Evolutionary conservation across 2,888 invertebrate species (phyloP), one percentile per base, ranked within the genome.

Genomic region (Latheticus oryzae): DNA sequence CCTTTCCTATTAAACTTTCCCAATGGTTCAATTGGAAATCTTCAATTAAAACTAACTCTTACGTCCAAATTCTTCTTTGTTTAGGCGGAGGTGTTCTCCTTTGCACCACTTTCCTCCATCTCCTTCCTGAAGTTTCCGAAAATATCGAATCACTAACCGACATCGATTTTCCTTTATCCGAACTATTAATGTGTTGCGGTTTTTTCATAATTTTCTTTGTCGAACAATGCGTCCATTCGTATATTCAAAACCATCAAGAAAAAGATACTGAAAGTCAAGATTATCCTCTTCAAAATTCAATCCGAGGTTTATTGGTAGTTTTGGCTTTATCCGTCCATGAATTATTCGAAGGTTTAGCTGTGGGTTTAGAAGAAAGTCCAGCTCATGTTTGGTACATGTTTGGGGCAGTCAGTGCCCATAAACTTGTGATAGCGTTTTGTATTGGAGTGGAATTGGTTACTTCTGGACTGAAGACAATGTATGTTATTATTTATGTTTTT

Each of bases 401-500:
- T 72, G 90, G 86, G 2, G 93, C 93, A 0, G 87, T 94, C 1
- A 86, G 90, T 0, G 90, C 91, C 0, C 94, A 94, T 76, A 94
- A 94, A 76, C 81, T 93, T 35, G 92, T 94, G 13, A 87, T 94
- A 59, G 91, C 93, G 0, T 93, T 94, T 76, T 94, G 93, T 74
- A 90, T 94, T 47, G 93, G 93, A 2, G 87, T 93, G 24, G 93
- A 94, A 74, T 78, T 94, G 35, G 85, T 91, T 32, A 86, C 89
- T 15, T 86, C 87, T 1, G 84, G 85, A 32, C 89, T 90, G 0
- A 86, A 84, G 65, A 81, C 82, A 3, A 77, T 81, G 63, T 75
- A 91, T 21, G 80, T 85, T 1, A 73, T 89, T 3, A 75, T 87
- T 3, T 91, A 91, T 76, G 85, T 91, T 17, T 83, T 87, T 5